These are phyloP conservation scores for Brenthis hecate DNA, from an alignment of 2,888 invertebrate species.

Conservation along the genomic window DNA sequence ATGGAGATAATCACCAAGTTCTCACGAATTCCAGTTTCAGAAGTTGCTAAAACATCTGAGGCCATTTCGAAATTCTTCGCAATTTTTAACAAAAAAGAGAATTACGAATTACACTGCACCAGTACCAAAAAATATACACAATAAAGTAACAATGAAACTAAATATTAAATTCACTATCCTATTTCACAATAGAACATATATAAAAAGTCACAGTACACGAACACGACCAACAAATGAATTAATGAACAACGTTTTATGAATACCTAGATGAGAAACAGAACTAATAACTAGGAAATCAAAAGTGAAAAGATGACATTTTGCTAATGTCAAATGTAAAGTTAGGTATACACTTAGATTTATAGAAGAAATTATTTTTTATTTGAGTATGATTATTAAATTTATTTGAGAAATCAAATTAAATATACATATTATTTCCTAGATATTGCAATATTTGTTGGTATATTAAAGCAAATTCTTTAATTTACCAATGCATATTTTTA, in stretches of 20 bases:
- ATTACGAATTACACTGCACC: background rate
- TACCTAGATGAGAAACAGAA: background rate
- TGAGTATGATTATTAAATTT: background rate
- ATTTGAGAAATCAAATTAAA: too few species aligned
- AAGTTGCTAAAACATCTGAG: slow-evolving; percentile 58
- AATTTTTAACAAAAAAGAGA: background rate
- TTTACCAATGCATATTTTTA: too few species aligned
- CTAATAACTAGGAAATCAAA: slow-evolving; percentile 16
- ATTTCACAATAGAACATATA: slow-evolving; percentile 12
- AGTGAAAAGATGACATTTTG: slow-evolving; percentile 21
- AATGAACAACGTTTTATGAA: slow-evolving; percentile 15
- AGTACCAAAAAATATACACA: background rate
- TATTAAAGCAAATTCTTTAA: too few species aligned
- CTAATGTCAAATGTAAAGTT: slow-evolving; percentile 1
- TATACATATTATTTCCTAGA: too few species aligned
- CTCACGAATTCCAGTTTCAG: slow-evolving; percentile 67
- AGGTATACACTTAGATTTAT: background rate
- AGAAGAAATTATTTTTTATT: background rate
- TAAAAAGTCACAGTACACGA: slow-evolving; percentile 5
- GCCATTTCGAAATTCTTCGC: slow-evolving; percentile 52
- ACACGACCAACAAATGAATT: slow-evolving; percentile 12
- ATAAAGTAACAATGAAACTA: background rate
- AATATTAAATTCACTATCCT: background rate
- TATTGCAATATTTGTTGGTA: too few species aligned
- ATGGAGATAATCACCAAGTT: slow-evolving; percentile 65